Base-by-base conservation (phyloP, 2,113 vertebrate genomes). In the Myotis lucifugus region DNA sequence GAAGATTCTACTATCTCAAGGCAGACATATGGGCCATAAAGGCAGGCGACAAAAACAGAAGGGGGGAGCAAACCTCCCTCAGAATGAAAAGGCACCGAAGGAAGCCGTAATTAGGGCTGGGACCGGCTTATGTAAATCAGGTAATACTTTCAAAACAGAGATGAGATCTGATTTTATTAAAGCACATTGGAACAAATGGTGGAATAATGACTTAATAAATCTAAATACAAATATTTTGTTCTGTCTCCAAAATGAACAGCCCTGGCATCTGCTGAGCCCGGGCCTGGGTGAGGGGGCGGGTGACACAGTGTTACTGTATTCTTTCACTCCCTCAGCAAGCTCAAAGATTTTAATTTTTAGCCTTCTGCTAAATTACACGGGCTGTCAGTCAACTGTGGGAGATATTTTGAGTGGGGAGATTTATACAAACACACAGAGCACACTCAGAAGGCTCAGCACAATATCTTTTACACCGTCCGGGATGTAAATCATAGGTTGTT, bases 121-220 rank as follows among this genome's bases (percentile, higher is more conserved):
- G 97, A 81, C 93, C 11, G 25, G 64, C 81, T 96, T 97, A 96
- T 8, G 96, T 97, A 94, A 93, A 82, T 96, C 97, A 97, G 97
- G 97, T 97, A 95, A 94, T 96, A 95, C 97, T 96, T 97, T 97
- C 97, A 97, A 97, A 97, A 96, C 97, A 97, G 97, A 97, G 97
- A 97, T 94, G 95, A 90, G 96, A 95, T 96, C 97, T 95, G 96
- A 96, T 97, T 97, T 97, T 97, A 97, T 97, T 97, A 97, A 96
- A 97, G 94, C 66, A 18, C 93, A 93, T 94, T 94, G 97, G 95
- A 97, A 97, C 97, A 97, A 97, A 97, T 97, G 97, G 97, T 23
- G 70, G 95, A 97, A 96, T 97, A 97, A 97, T 97, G 96, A 97
- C 97, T 97, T 97, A 97, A 97, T 97, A 97, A 97, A 97, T 97